Conservation (phyloP, 1,140 invertebrate species). For the Heliconius eleuchia region DNA sequence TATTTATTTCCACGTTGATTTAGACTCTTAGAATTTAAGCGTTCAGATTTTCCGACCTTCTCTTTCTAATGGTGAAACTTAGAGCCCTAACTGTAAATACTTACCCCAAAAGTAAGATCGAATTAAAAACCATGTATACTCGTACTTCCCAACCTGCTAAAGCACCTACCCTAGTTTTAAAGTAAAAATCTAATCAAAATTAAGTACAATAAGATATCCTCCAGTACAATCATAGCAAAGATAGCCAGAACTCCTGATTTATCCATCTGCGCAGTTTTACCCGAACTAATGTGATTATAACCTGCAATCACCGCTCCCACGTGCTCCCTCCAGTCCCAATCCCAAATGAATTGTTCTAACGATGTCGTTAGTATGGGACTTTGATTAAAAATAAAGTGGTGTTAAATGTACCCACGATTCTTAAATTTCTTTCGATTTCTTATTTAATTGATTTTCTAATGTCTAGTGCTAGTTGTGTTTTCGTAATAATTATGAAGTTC, state of each 20-base stretch:
- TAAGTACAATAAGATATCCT: not conserved
- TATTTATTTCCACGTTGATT: too few species aligned
- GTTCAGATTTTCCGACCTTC: too few species aligned
- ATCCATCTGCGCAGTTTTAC: conserved; percentile 62
- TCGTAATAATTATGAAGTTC: too few species aligned
- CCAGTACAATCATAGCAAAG: conserved; percentile 56
- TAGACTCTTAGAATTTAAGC: too few species aligned
- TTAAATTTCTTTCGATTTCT: not conserved
- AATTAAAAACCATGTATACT: too few species aligned
- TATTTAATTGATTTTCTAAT: not conserved
- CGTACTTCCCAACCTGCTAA: too few species aligned
- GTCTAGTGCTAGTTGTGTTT: too few species aligned
- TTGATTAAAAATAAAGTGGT: conserved; percentile 6
- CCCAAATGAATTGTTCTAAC: conserved; percentile 32
- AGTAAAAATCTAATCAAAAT: not conserved
- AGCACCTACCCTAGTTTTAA: not conserved
- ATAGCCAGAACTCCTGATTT: conserved; percentile 59
- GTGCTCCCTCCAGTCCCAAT: conserved; percentile 27
- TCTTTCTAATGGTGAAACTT: too few species aligned
- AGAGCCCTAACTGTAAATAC: too few species aligned
- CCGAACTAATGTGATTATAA: conserved; percentile 43
- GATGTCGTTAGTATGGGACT: conserved; percentile 25
- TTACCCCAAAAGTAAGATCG: too few species aligned
- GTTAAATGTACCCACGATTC: not conserved
- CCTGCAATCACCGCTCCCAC: conserved; percentile 32